Base-by-base conservation (phyloP, 2,113 vertebrate species). In the Sterna hirundo region DNA sequence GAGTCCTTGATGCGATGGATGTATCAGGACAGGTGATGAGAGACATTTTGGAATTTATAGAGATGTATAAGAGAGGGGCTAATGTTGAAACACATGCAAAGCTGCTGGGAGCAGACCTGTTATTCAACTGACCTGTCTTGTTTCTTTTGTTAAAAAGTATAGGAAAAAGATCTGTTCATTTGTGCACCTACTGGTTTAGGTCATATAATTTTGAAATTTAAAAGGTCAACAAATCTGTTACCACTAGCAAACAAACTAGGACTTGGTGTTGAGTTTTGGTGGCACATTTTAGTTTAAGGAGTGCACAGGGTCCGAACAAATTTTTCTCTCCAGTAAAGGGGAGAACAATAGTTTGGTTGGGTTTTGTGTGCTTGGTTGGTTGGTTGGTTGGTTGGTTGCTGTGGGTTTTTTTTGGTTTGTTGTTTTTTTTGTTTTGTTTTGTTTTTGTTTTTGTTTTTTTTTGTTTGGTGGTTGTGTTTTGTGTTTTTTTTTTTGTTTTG, bases 31-130 rank as follows among this genome's bases (percentile, higher is more conserved):
- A 40, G 11, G 21, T 54, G 16, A 70, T 29, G 19, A 71, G 16
- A 74, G 3, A 2, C 5, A 15, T 86, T 91, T 32, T 64, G 36
- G 16, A 77, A 54, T 66, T 36, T 44, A 57, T 15, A 36, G 22
- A 13, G 7, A 3, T 68, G 11, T 54, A 60, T 22, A 40, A 47
- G 4, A 6, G 40, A 32, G 10, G 6, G 6, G 0, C 3, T 68
- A 20, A 34, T 54, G 4, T 13, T 36, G 5, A 21, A 88, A 88
- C 10, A 27, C 3, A 16, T 10, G 2, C 17, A 75, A 79, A 60
- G 8, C 38, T 86, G 14, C 6, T 83, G 23, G 83, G 25, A 66
- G 14, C 6, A 58, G 19, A 34, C 9, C 7, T 69, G 3, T 55
- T 65, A 54, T 64, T 8, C 52, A 46, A 14, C 4, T 61, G 70